Evolutionary conservation across 2,797 vertebrate species (phyloP), one percentile per base, ranked within the genome.

Genomic region (Hylomyscus alleni): DNA sequence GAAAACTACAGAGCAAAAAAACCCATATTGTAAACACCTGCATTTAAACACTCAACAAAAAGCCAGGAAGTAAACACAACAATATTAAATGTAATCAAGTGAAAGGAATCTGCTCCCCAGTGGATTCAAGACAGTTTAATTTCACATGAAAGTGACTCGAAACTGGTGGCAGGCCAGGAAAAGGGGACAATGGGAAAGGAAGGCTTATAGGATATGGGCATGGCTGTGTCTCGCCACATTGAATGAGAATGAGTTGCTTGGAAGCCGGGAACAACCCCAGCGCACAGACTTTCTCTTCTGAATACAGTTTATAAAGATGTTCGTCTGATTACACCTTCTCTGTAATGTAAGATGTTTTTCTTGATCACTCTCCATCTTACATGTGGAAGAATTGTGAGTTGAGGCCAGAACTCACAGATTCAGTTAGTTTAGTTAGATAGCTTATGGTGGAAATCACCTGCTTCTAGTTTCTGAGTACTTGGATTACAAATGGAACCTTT

Each of bases 1-100:
- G 47, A 52, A 95, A 97, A 89, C 96, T 88, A 81, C 19, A 72
- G 75, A 95, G 92, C 52, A 90, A 90, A 92, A 75, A 89, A 93
- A 56, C 29, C 11, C 60, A 73, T 86, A 94, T 81, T 89, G 26
- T 95, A 95, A 97, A 97, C 95, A 94, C 96, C 96, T 96, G 94
- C 88, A 95, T 95, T 97, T 95, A 95, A 93, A 96, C 84, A 65
- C 73, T 89, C 75, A 95, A 56, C 37, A 60, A 86, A 93, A 95
- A 97, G 44, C 44, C 89, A 93, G 85, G 88, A 96, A 95, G 88
- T 95, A 97, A 96, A 96, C 84, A 96, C 13, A 19, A 40, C 3
- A 85, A 34, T 90, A 87, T 92, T 95, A 90, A 96, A 96, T 72
- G 89, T 89, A 95, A 73, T 96, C 62, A 58, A 44, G 90, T 93